Base-by-base conservation (phyloP, 2,113 vertebrate genomes). In the Connochaetes taurinus region DNA sequence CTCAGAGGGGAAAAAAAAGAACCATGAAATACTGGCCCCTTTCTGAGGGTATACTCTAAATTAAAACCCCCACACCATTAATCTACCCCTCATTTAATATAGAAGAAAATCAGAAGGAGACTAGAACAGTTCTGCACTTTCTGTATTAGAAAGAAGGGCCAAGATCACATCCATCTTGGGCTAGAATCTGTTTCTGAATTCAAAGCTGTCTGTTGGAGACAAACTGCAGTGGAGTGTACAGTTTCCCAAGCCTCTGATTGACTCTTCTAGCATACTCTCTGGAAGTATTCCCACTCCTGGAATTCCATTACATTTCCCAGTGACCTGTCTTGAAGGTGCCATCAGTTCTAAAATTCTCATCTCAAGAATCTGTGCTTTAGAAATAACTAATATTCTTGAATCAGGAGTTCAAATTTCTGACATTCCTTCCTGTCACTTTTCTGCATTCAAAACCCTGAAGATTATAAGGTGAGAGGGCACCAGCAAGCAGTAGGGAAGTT, bases 1-100 rank as follows among this genome's bases (percentile, higher is more conserved):
- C 17, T 96, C 76, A 91, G 40, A 86, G 45, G 67, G 17, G 19
- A 95, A 96, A 90, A 97, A 97, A 94, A 23, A 15, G 55, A 96
- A 95, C 52, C 45, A 71, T 85, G 50, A 91, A 50, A 76, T 55
- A 64, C 25, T 19, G 40, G 17, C 23, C 8, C 8, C 25, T 58
- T 94, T 87, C 57, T 85, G 67, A 76, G 19, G 6, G 29, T 11
- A 87, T 52, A 80, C 27, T 71, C 88, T 87, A 87, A 89, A 84
- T 91, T 64, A 96, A 25, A 95, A 62, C 31, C 3, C 33, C 9
- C 13, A 87, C 2, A 17, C 45, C 27, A 9, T 21, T n/a, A 78
- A 71, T 33, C 16, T 52, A 90, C 5, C 14, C n/a, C 47, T 94
- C 16, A 91, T 52, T 82, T 91, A 96, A 83, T 15, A 90, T 0